Percentiles rank a stretch among this genome's conserved stretches.
Evolutionary conservation across 37 sponge, comb jelly and placozoan genomes (phyloP).

Genomic region (Eunapius fragilis): DNA sequence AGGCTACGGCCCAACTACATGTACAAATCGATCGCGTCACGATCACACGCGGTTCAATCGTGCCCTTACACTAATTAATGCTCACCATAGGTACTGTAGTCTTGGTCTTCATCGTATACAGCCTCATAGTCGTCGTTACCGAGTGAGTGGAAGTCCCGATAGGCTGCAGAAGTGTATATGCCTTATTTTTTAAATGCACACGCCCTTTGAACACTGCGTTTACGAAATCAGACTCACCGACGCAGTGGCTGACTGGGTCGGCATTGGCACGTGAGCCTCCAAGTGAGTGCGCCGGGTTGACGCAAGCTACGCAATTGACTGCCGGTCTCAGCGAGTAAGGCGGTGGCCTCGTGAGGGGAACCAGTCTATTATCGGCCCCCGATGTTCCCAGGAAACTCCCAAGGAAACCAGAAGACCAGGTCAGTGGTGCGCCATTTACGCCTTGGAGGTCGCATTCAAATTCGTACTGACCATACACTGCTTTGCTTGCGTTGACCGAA

Average conservation of each 20-base stretch:
- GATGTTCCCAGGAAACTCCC: background rate
- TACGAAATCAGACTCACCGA: background rate
- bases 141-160: background rate
- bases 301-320: background rate
- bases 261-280: background rate
- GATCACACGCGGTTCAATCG: background rate
- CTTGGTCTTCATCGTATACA: background rate
- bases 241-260: background rate
- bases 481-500: background rate
- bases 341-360: background rate
- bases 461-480: background rate
- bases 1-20: too few relatives aligned
- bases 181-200: too few relatives aligned
- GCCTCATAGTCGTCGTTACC: background rate
- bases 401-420: background rate
- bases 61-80: background rate
- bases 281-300: background rate
- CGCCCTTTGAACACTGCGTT: background rate
- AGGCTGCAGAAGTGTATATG: background rate
- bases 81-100: background rate
- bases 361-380: background rate
- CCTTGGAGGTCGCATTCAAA: background rate
- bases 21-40: too few relatives aligned
- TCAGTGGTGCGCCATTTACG: background rate
- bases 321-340: background rate